phyloP scores from a whole-genome alignment of 2,888 invertebrate genomes.

The Girardia tigrina region DNA sequence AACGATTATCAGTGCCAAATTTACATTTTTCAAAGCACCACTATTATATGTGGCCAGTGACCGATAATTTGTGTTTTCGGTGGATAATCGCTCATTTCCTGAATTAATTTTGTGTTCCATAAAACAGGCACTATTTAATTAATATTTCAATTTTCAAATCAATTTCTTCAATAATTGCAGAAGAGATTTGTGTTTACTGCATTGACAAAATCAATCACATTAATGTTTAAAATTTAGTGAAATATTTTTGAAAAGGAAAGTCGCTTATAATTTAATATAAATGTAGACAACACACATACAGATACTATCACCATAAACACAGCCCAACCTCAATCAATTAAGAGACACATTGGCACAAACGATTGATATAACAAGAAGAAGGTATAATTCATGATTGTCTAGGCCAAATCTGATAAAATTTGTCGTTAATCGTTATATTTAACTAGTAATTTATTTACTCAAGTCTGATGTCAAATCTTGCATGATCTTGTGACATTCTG shows the following conservation, averaged over 20 bases:
- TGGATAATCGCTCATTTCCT: too few species aligned
- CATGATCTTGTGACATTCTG: slow-evolving; percentile 2
- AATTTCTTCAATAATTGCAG: too few species aligned
- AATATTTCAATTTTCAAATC: too few species aligned
- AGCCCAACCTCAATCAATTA: not conserved
- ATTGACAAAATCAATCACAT: too few species aligned
- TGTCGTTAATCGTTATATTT: not conserved
- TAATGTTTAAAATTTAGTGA: too few species aligned
- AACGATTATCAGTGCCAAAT: too few species aligned
- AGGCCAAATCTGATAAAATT: not conserved
- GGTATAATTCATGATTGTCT: not conserved
- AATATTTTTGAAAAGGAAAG: not conserved
- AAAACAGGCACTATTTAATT: too few species aligned
- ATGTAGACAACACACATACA: not conserved
- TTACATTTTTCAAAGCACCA: too few species aligned
- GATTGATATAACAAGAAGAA: not conserved
- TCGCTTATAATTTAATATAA: slow-evolving; percentile 6
- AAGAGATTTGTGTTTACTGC: too few species aligned
- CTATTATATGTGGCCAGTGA: too few species aligned
- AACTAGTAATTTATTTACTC: not conserved
- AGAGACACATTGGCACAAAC: slow-evolving; percentile 14
- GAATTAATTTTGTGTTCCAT: too few species aligned
- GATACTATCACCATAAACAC: not conserved
- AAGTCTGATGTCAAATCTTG: slow-evolving; percentile 1
- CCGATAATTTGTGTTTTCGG: too few species aligned